A percentile compares a stretch with the other conserved stretches of the same genome.
Conservation (phyloP, 1,140 invertebrate genomes). For the Drosophila ficusphila region DNA sequence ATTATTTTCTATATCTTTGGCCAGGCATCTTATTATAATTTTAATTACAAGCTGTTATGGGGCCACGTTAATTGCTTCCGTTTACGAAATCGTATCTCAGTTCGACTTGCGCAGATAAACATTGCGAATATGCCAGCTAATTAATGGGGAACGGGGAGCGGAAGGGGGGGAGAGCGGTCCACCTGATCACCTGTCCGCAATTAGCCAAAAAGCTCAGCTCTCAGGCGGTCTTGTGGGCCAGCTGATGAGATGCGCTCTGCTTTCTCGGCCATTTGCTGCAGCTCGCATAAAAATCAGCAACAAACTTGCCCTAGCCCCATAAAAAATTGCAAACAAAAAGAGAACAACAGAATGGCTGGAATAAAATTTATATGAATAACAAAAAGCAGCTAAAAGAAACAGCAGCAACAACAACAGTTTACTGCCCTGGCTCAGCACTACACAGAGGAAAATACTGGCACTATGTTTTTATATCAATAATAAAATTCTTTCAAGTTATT, state of each 20-base stretch:
- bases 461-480: too few species aligned
- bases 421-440: slow-evolving; percentile 39
- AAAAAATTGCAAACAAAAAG: slow-evolving; percentile 65
- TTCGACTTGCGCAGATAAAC: slow-evolving; percentile 5
- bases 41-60: slow-evolving; percentile 77
- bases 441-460: background rate
- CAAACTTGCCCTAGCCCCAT: slow-evolving; percentile 72
- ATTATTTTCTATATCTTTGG: slow-evolving; percentile 69
- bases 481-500: too few species aligned
- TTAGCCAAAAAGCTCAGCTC: slow-evolving; percentile 22
- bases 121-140: slow-evolving; percentile 17
- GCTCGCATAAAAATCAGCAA: slow-evolving; percentile 79
- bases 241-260: slow-evolving; percentile 59
- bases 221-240: slow-evolving; percentile 59
- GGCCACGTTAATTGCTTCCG: slow-evolving; percentile 78
- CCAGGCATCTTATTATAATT: slow-evolving; percentile 81
- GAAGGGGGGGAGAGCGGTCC: background rate
- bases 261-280: slow-evolving; percentile 69
- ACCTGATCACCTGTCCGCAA: slow-evolving; percentile 6
- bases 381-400: slow-evolving; percentile 42
- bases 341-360: slow-evolving; percentile 71
- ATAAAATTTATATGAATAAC: slow-evolving; percentile 83
- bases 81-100: slow-evolving; percentile 66
- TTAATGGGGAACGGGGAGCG: slow-evolving; percentile 4
- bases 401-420: slow-evolving; percentile 60